Evolutionary conservation across 2,888 invertebrate genomes (phyloP).

Genomic region (Dysmachus trigonus): DNA sequence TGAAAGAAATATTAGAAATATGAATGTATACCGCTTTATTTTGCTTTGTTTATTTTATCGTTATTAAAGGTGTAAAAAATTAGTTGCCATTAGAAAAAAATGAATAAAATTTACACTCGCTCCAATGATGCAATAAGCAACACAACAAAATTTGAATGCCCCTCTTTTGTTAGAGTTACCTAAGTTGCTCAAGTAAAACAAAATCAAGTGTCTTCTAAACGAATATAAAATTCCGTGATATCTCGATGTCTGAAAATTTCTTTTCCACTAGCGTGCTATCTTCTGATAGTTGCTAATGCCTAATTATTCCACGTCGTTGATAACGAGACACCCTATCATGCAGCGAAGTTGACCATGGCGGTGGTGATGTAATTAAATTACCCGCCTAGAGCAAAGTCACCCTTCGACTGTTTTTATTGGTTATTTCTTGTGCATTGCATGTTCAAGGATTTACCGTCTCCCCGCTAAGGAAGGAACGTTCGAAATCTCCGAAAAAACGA

Average conservation of each 20-base stretch:
- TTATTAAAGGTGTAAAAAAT: too few species aligned
- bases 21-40: too few species aligned
- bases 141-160: too few species aligned
- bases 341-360: slow-evolving; percentile 1
- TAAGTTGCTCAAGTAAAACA: neutral
- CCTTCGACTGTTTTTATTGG: slow-evolving; percentile 60
- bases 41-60: too few species aligned
- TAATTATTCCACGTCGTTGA: neutral
- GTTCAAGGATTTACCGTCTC: neutral
- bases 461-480: neutral
- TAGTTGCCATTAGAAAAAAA: too few species aligned
- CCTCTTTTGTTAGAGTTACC: neutral
- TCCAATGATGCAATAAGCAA: too few species aligned
- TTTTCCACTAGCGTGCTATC: neutral
- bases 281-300: neutral
- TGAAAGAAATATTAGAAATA: too few species aligned
- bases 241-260: neutral
- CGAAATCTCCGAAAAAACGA: neutral
- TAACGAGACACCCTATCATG: neutral
- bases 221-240: neutral
- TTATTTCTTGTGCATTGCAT: slow-evolving; percentile 42
- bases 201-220: neutral
- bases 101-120: too few species aligned
- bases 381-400: slow-evolving; percentile 54
- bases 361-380: slow-evolving; percentile 18